Evolutionary conservation across 2,888 invertebrate species (phyloP), one percentile per base, ranked within the genome.

Genomic region (Parascotia fuliginaria): DNA sequence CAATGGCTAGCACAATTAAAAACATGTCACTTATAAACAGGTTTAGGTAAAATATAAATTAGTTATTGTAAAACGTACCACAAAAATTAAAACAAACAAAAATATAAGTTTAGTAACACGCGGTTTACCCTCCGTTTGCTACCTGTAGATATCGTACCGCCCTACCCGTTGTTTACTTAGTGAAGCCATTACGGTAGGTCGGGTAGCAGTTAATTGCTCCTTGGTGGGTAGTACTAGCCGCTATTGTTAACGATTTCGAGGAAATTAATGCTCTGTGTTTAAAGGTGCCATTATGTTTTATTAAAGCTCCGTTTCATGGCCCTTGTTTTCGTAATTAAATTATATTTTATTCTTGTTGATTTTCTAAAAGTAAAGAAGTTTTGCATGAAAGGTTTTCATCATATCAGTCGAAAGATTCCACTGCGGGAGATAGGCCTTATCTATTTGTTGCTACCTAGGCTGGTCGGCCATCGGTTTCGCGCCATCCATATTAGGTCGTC

Each of bases 121-220:
- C 5, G 12, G 31, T 13, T 24, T 31, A 31, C 13, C 31, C 2
- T 7, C 7, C 5, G 27, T 9, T 3, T 9, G 40, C 33, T 36
- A 31, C 16, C 29, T 11, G 16, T 40, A 33, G 40, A 39, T 40
- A 38, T 24, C 29, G 54, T 36, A 29, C 55, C 63, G 52, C 67
- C 62, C 67, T 55, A 32, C 45, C 47, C 46, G 60, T 68, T 74
- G 75, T 74, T 71, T 74, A 68, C 63, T 70, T 68, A 75, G 70
- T 67, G 44, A 68, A 61, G 38, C 56, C 50, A 52, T 61, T 68
- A 60, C 53, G 68, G 61, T 51, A 56, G 65, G 55, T 64, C 57
- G 60, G 57, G 45, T 24, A 41, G 47, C 54, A 27, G 41, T 19
- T 64, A 58, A 68, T 66, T 61, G 49, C 40, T 39, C 51, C 55